Conservation (phyloP, 2,888 invertebrate species). For the Pachycephus smyrnensis region DNA sequence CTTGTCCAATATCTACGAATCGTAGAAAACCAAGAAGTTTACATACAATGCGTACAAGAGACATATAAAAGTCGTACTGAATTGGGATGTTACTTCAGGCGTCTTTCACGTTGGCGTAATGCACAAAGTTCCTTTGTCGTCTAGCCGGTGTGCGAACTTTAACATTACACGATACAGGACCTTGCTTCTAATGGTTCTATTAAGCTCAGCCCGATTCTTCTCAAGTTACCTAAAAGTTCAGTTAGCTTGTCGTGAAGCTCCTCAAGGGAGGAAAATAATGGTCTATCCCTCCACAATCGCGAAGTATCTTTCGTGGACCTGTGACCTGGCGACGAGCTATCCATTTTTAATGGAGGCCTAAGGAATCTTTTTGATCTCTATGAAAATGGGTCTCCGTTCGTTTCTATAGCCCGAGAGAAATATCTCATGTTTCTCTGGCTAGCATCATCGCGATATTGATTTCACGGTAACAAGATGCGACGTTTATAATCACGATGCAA, state of each 20-base stretch:
- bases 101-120: not conserved
- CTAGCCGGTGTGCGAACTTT: not conserved
- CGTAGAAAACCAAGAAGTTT: not conserved
- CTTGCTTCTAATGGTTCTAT: not conserved
- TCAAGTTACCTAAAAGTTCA: slow-evolving; percentile 58
- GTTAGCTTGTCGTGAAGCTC: slow-evolving; percentile 61
- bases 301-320: slow-evolving; percentile 31
- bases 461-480: not conserved
- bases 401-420: not conserved
- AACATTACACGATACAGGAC: not conserved
- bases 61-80: not conserved
- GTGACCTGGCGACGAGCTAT: slow-evolving; percentile 33
- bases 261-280: slow-evolving; percentile 61
- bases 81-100: not conserved
- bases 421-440: not conserved
- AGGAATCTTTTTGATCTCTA: not conserved
- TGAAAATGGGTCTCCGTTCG: not conserved
- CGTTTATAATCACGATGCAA: not conserved
- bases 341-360: slow-evolving; percentile 28
- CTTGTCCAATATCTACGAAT: not conserved
- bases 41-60: not conserved
- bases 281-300: slow-evolving; percentile 34
- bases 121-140: not conserved
- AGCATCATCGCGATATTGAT: not conserved
- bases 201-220: not conserved